These are phyloP conservation scores for Amphipyra berbera DNA, from an alignment of 2,888 invertebrate species.

Conservation along the genomic window DNA sequence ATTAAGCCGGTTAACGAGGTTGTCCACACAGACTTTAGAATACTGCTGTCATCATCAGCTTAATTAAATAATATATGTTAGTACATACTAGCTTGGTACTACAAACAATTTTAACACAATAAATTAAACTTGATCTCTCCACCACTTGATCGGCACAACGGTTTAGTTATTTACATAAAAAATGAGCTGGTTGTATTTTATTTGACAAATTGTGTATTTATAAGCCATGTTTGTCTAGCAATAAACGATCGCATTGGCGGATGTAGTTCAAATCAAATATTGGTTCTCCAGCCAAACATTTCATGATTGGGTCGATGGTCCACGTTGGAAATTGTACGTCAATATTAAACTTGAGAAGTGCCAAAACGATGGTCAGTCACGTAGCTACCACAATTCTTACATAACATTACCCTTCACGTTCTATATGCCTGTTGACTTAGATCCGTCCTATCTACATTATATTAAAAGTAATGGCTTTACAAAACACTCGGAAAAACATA, in stretches of 20 bases:
- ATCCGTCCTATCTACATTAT: no score
- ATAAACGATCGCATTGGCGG: constrained; percentile 30
- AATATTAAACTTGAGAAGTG: neutral
- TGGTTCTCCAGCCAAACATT: neutral
- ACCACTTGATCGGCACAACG: neutral
- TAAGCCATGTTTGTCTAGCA: constrained; percentile 2
- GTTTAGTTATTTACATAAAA: constrained; percentile 17
- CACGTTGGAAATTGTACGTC: constrained; percentile 3
- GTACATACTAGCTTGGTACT: no score
- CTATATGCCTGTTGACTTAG: no score
- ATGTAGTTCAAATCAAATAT: constrained; percentile 35
- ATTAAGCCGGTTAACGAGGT: no score
- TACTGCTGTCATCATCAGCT: no score
- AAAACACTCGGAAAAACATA: no score
- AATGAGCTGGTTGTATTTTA: constrained; percentile 19
- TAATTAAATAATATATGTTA: no score
- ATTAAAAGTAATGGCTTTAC: no score
- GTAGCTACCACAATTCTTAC: no score
- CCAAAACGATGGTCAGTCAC: constrained; percentile 3
- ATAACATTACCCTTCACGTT: no score
- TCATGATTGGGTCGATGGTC: neutral
- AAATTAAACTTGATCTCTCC: neutral
- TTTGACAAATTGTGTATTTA: constrained; percentile 3
- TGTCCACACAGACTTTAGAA: no score
- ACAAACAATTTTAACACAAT: neutral